Base-by-base conservation (phyloP, 1,140 invertebrate genomes). In the Forficula auricularia region DNA sequence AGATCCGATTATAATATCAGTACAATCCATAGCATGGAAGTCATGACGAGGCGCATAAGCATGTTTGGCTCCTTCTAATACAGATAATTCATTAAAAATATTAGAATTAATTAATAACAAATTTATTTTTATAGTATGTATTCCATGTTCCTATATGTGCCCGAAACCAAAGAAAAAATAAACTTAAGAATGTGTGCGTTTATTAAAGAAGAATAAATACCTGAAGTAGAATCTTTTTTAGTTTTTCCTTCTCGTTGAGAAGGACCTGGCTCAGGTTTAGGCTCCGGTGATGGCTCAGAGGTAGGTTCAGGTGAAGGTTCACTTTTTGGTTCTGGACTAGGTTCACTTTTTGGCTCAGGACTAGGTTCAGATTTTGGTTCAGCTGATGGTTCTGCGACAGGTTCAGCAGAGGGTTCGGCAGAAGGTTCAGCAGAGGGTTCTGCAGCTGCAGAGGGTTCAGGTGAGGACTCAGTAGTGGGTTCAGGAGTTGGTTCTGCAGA, bases 21-120 rank as follows among this genome's bases (percentile, higher is more conserved):
- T 90, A 55, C 90, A 95, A 60, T 95, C 89, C 90, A 95, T 95
- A 0, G 82, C 73, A 57, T 82, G 85, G 58, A 90, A 86, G 54
- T 86, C 82, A 52, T 80, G 77, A 43, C 73, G 72, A 0, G 82
- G 82, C 0, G 75, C 75, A 51, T 82, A 85, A 31, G 78, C 68
- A 56, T 27, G 22, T 27, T 10, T 27, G 4, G 22, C 22, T 6
- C 10, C 22, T 6, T 10, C 77, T 70, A 2, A 67, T 54, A 30
- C 52, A 12, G 10, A 31, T 4, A 42, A 13, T n/a, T n/a, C n/a
- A n/a, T n/a, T n/a, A 42, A 42, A 42, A 9, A 30, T 31, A 32
- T 30, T 31, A 42, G 12, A 30, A 30, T 32, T 32, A 36, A n/a
- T 31, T 32, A 4, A 32, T 9, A 42, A 13, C 3, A 6, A 13